Evolutionary conservation across 2,888 invertebrate genomes (phyloP).

Genomic region (Ormyrus rosae): DNA sequence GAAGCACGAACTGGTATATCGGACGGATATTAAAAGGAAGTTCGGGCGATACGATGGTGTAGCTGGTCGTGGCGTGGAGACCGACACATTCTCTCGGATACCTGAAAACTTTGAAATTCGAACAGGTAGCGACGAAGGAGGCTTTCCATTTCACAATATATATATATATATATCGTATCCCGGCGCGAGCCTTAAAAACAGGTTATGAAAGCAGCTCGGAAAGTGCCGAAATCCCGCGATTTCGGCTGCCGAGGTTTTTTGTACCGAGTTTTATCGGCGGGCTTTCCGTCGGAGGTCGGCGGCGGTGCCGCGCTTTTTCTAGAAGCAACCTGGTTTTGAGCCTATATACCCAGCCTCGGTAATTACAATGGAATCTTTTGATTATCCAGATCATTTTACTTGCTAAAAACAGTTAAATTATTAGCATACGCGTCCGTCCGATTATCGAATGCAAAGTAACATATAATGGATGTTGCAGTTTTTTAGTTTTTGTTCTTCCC

Average conservation of each 20-base stretch:
- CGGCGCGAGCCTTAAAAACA: background rate
- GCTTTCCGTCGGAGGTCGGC: background rate
- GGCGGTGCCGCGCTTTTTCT: background rate
- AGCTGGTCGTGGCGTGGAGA: background rate
- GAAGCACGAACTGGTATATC: background rate
- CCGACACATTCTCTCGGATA: background rate
- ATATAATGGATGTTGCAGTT: background rate
- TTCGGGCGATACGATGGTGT: background rate
- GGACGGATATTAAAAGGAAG: background rate
- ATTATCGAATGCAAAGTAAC: background rate
- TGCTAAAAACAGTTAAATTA: background rate
- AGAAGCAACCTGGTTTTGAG: background rate
- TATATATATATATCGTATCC: background rate
- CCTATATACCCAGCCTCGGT: background rate
- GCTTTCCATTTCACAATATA: constrained; percentile 9
- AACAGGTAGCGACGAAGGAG: constrained; percentile 2
- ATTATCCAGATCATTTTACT: constrained; percentile 17
- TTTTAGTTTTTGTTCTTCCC: background rate
- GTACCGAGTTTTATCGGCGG: background rate
- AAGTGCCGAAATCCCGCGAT: background rate
- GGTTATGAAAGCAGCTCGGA: constrained; percentile 8
- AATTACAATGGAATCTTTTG: constrained; percentile 1
- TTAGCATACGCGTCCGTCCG: background rate
- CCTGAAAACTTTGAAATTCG: background rate
- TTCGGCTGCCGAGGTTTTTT: background rate